phyloP scores from a whole-genome alignment of 2,113 vertebrate genomes.

The Bothrops jararaca region DNA sequence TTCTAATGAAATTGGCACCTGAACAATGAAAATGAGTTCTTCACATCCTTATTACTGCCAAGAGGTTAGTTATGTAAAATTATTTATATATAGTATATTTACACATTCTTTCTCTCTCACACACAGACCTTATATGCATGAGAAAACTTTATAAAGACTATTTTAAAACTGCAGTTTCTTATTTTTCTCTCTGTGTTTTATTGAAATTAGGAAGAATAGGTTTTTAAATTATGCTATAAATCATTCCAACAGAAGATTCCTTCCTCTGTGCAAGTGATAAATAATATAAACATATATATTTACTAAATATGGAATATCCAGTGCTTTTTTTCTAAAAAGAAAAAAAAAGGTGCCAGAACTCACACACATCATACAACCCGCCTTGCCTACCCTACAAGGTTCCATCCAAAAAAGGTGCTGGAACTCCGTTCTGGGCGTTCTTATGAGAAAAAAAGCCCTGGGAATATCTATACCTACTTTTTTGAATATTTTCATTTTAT shows the following conservation, averaged over 20 bases:
- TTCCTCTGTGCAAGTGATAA: background rate
- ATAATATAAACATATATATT: background rate
- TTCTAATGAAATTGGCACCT: background rate
- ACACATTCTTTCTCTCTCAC: background rate
- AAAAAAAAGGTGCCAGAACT: too few species aligned
- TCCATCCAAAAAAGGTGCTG: too few species aligned
- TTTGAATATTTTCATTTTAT: background rate
- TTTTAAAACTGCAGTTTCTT: background rate
- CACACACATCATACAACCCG: too few species aligned
- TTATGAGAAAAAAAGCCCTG: too few species aligned
- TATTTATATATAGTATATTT: background rate
- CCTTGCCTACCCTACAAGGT: too few species aligned
- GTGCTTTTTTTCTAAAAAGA: too few species aligned
- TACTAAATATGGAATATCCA: background rate
- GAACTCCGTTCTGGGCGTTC: too few species aligned
- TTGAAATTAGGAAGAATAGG: background rate
- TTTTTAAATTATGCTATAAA: constrained; percentile 25
- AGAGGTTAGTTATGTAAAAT: background rate
- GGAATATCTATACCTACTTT: background rate
- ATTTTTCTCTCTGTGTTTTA: background rate
- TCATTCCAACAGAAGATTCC: constrained; percentile 14
- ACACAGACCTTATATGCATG: background rate
- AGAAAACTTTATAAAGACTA: background rate
- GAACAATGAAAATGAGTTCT: background rate
- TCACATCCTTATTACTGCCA: background rate